phyloP scores from a whole-genome alignment of 2,113 vertebrate genomes.

The Phyllostomus hastatus region DNA sequence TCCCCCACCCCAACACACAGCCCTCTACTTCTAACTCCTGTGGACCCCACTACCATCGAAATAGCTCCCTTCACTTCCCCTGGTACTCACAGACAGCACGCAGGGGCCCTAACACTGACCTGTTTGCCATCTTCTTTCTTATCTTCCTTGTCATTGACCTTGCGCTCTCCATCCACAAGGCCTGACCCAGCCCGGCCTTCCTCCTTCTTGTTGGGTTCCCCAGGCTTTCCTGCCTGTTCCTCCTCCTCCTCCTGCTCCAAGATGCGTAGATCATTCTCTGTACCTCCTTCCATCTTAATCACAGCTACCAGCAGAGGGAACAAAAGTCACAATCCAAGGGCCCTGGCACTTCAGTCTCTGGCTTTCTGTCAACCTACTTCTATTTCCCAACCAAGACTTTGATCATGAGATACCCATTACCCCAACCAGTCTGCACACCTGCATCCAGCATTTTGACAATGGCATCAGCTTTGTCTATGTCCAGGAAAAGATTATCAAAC shows the following conservation, averaged over 20 bases:
- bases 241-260: constrained; percentile 91
- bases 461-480: constrained; percentile 88
- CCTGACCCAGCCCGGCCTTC: constrained; percentile 62
- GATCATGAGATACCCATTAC: not conserved
- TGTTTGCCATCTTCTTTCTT: constrained; percentile 79
- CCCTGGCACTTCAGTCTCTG: not conserved
- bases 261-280: constrained; percentile 90
- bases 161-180: constrained; percentile 68
- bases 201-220: constrained; percentile 77
- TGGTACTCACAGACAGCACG: not conserved
- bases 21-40: not conserved
- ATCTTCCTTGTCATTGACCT: constrained; percentile 70
- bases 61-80: not conserved
- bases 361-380: not conserved
- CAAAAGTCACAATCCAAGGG: not conserved
- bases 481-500: constrained; percentile 89
- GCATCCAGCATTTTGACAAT: constrained; percentile 93
- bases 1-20: not conserved
- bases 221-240: constrained; percentile 75
- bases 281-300: constrained; percentile 96
- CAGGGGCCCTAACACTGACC: constrained; percentile 33
- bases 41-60: not conserved
- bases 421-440: constrained; percentile 76
- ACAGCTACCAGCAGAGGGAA: constrained; percentile 81
- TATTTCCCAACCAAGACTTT: not conserved